A percentile compares a stretch with the other conserved stretches of the same genome.
Conservation (phyloP, 2,113 vertebrate genomes). For the Sterrhoptilus dennistouni region DNA sequence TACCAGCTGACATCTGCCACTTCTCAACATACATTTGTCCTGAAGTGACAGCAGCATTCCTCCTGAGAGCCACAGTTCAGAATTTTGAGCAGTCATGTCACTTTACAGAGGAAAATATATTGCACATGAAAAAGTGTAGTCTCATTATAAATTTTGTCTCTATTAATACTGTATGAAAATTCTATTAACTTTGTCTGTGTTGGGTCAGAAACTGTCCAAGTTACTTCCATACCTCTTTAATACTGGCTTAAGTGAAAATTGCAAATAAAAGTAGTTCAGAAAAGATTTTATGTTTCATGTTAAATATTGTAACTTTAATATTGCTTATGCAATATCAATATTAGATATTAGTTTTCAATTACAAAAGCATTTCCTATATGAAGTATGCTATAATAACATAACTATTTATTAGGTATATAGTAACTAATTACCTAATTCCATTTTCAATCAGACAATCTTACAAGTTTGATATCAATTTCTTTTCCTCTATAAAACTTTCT, state of each 20-base stretch:
- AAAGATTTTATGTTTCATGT: background rate
- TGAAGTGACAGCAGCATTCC: slow-evolving; percentile 1
- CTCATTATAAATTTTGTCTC: background rate
- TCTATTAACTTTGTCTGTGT: background rate
- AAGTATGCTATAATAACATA: background rate
- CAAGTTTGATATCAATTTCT: background rate
- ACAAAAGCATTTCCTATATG: background rate
- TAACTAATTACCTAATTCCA: background rate
- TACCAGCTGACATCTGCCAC: background rate
- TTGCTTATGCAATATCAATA: background rate
- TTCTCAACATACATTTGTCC: background rate
- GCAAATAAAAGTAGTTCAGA: background rate
- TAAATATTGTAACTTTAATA: background rate
- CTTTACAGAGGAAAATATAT: background rate
- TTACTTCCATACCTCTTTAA: background rate
- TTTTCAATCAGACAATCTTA: background rate
- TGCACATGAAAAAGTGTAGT: background rate
- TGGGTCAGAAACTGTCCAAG: background rate
- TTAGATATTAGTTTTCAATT: background rate
- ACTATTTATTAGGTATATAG: background rate
- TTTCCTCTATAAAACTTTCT: background rate
- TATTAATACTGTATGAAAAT: background rate
- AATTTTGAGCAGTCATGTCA: background rate
- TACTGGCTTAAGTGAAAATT: background rate
- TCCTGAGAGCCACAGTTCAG: background rate